Evolutionary conservation across 1,140 invertebrate species (phyloP), one percentile per base, ranked within the genome.

Genomic region (Thrips palmi): DNA sequence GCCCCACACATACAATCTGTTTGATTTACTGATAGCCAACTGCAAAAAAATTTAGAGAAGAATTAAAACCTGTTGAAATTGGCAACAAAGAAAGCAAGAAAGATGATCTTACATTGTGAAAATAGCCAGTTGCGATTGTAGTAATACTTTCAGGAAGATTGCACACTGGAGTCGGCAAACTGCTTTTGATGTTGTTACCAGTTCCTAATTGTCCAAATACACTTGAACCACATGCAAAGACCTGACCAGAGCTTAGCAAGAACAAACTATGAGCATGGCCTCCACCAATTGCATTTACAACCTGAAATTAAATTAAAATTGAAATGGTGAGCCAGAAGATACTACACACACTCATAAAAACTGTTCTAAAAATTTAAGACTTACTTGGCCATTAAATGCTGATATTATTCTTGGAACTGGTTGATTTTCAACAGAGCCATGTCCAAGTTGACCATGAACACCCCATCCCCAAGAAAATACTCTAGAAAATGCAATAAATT

Each of bases 391-490:
- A 43, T 52, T 48, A 24, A 74, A 58, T 41, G 52, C 51, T 40
- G 55, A 45, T 17, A 84, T 62, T 27, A 68, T 46, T 35, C 60
- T 68, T 7, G 83, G 82, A 24, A 57, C 54, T 33, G 62, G 57
- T 37, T 63, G 54, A 49, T 79, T 71, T 44, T 78, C 72, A 18
- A 74, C 70, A 48, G 63, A 63, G 21, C 71, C 71, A 52, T 82
- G 79, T 12, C 83, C 83, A 11, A 86, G 54, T 53, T 88, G 82
- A 0, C 82, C 83, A 55, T 86, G 77, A 15, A 86, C 70, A 20
- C 79, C 81, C 82, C 82, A 88, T 32, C 73, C 73, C 71, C 72
- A 76, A 12, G 68, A 70, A 39, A 70, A 76, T 2, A 76, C 56
- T 46, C 65, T 47, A 27, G 7, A 46, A 40, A 5, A 7, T n/a